Evolutionary conservation across 2,113 vertebrate genomes (phyloP).

Genomic region (Phylloscopus whistleri): DNA sequence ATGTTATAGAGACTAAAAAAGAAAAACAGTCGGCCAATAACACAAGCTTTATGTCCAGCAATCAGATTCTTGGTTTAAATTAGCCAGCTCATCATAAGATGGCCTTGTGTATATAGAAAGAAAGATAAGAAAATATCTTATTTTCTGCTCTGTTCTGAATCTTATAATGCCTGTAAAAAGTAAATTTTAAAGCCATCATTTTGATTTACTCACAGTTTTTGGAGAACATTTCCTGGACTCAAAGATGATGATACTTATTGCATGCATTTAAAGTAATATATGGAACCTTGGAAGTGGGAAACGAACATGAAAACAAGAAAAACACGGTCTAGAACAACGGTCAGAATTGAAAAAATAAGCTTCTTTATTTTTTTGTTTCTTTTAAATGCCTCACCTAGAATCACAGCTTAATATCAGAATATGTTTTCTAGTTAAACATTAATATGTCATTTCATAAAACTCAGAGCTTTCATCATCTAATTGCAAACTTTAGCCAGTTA

Average conservation of each 20-base stretch:
- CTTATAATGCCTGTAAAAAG: background rate
- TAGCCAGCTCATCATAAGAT: background rate
- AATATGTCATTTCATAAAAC: background rate
- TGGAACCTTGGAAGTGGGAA: background rate
- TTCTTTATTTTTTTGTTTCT: background rate
- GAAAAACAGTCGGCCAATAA: background rate
- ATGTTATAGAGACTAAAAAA: background rate
- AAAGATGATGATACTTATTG: background rate
- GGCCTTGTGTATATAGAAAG: background rate
- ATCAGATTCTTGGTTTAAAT: background rate
- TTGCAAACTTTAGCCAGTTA: background rate
- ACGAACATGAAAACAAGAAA: background rate
- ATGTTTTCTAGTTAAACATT: background rate
- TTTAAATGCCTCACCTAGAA: background rate
- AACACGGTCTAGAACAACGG: background rate
- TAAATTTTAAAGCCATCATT: background rate
- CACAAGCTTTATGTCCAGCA: background rate
- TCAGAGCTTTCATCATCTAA: background rate
- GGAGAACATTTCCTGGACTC: background rate
- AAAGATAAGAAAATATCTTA: background rate
- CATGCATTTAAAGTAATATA: background rate
- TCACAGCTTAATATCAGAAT: background rate
- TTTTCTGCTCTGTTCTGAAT: background rate
- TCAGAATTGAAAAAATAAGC: background rate
- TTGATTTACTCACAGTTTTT: background rate